Evolutionary conservation across 2,113 vertebrate species (phyloP).

Genomic region (Emydocephalus ijimae): DNA sequence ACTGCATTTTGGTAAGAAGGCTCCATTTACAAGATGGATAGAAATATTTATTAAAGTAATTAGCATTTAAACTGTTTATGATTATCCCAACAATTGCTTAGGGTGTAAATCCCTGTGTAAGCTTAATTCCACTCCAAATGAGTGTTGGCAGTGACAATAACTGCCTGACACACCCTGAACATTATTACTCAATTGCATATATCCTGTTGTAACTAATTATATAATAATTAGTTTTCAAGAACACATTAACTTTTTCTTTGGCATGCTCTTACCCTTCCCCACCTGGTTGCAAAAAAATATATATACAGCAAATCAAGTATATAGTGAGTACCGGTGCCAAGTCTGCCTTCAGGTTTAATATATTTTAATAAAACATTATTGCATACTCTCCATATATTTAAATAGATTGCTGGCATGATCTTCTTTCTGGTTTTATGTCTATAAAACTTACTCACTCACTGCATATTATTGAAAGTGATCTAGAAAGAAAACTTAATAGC

Average conservation of each 20-base stretch:
- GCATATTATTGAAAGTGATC: background rate
- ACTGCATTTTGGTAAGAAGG: constrained; percentile 32
- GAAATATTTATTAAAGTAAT: constrained; percentile 56
- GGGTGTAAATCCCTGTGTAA: constrained; percentile 60
- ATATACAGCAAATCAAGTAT: constrained; percentile 18
- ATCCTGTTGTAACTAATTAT: constrained; percentile 68
- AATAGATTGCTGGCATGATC: constrained; percentile 9
- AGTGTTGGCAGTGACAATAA: constrained; percentile 59
- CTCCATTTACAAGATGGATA: constrained; percentile 30
- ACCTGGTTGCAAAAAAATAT: constrained; percentile 15
- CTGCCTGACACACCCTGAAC: constrained; percentile 61
- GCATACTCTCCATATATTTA: constrained; percentile 3
- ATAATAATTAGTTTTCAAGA: constrained; percentile 64
- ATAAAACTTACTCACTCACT: background rate
- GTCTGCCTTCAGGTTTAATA: constrained; percentile 27
- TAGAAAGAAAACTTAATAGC: background rate
- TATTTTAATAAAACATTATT: constrained; percentile 25
- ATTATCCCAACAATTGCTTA: constrained; percentile 59
- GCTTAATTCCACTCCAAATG: constrained; percentile 59
- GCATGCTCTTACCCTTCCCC: constrained; percentile 43
- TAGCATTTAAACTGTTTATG: constrained; percentile 60
- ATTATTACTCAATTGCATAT: constrained; percentile 61
- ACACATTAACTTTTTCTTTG: constrained; percentile 52
- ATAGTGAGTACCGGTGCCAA: constrained; percentile 13
- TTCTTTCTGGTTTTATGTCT: constrained; percentile 1